A percentile compares a stretch with the other conserved stretches of the same genome.
These are phyloP conservation scores for Dendrolimus punctatus DNA, from an alignment of 1,140 invertebrate species.

Conservation along the genomic window DNA sequence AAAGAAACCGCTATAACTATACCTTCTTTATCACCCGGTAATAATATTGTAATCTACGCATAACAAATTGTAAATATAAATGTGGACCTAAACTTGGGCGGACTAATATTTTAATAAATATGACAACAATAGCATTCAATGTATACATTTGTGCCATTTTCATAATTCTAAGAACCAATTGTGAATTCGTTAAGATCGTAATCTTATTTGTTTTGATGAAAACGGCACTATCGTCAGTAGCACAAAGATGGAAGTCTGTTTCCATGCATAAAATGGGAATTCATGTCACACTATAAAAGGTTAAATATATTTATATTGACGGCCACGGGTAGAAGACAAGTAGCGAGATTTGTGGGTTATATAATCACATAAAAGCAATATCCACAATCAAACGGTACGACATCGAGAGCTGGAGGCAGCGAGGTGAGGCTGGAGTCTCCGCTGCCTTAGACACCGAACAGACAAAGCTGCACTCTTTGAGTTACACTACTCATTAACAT, in stretches of 20 bases:
- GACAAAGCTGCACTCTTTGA: constrained; percentile 57
- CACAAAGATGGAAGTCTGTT: constrained; percentile 20
- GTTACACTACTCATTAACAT: constrained; percentile 45
- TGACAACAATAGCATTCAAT: constrained; percentile 43
- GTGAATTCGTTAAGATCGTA: constrained; percentile 3
- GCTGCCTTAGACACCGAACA: constrained; percentile 61
- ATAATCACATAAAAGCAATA: constrained; percentile 54
- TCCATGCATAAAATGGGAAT: constrained; percentile 35
- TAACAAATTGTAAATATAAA: too few species aligned
- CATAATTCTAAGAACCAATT: constrained; percentile 14
- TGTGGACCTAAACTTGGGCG: too few species aligned
- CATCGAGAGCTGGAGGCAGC: constrained; percentile 60
- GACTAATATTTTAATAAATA: neutral
- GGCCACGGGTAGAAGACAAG: constrained; percentile 12
- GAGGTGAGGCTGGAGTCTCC: constrained; percentile 38
- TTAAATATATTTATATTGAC: constrained; percentile 16
- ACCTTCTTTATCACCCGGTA: too few species aligned
- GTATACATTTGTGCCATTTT: constrained; percentile 27
- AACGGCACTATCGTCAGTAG: constrained; percentile 28
- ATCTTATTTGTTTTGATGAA: constrained; percentile 15
- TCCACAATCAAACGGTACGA: constrained; percentile 62
- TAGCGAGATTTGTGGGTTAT: constrained; percentile 33
- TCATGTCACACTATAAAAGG: constrained; percentile 15
- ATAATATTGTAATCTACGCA: too few species aligned
- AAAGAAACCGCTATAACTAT: too few species aligned